These are phyloP conservation scores for Mizuhopecten yessoensis DNA, from an alignment of 1,140 invertebrate genomes.

Conservation along the genomic window DNA sequence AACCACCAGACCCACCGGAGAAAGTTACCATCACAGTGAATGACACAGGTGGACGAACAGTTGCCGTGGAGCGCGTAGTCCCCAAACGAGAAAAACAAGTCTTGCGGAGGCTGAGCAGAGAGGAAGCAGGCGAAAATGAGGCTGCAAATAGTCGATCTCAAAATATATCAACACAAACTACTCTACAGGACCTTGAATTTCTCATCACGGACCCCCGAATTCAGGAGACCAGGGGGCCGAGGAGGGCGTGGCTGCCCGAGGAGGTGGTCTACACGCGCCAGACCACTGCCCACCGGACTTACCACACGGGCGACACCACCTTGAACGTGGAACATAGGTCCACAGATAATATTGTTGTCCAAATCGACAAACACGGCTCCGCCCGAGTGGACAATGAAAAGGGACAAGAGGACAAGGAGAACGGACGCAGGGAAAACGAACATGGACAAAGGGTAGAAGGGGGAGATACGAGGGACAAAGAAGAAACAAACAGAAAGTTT, in stretches of 20 bases:
- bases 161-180: not conserved
- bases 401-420: too few relatives aligned
- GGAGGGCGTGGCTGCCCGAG: not conserved
- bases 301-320: not conserved
- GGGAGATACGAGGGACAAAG: not conserved
- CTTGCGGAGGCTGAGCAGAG: not conserved
- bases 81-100: not conserved
- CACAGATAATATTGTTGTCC: slow-evolving; percentile 7
- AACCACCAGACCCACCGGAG: not conserved
- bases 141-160: not conserved
- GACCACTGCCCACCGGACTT: not conserved
- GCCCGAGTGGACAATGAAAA: not conserved
- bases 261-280: not conserved
- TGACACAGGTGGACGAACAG: not conserved
- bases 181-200: not conserved
- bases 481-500: not conserved
- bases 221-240: not conserved
- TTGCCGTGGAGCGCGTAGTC: not conserved
- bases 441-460: not conserved
- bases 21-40: not conserved
- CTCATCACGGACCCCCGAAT: not conserved
- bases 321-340: not conserved
- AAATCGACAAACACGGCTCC: not conserved
- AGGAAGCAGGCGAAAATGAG: not conserved
- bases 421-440: not conserved